Evolutionary conservation across 1,140 invertebrate genomes (phyloP).

Genomic region (Calephelis virginiensis): DNA sequence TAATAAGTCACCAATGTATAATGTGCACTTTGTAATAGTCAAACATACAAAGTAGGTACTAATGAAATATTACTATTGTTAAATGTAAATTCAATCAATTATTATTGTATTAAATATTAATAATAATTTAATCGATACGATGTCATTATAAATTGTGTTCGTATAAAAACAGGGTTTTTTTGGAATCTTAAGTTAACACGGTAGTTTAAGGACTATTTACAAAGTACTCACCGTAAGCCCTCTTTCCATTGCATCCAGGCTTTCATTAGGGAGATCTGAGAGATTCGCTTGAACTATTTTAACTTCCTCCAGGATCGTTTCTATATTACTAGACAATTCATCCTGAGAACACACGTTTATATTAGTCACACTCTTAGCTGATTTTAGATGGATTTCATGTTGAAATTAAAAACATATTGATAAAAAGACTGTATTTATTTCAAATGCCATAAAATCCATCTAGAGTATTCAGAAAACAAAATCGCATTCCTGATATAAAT

Average conservation of each 20-base stretch:
- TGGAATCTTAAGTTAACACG: too few species aligned
- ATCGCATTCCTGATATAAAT: background rate
- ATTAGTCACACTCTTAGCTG: slow-evolving; percentile 52
- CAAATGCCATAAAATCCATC: slow-evolving; percentile 13
- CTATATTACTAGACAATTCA: slow-evolving; percentile 82
- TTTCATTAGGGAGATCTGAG: slow-evolving; percentile 83
- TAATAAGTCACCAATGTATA: slow-evolving; percentile 6
- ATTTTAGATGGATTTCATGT: slow-evolving; percentile 12
- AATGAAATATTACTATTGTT: background rate
- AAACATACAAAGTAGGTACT: background rate
- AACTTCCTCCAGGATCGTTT: slow-evolving; percentile 82
- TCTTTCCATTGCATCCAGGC: slow-evolving; percentile 83
- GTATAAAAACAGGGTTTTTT: too few species aligned
- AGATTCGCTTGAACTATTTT: slow-evolving; percentile 82
- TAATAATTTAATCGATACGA: background rate
- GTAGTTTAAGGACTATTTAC: slow-evolving; percentile 36
- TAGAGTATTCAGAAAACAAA: slow-evolving; percentile 5
- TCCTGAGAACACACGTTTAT: slow-evolving; percentile 80
- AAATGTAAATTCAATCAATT: background rate
- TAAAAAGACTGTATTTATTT: background rate
- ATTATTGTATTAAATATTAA: background rate
- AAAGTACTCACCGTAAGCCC: slow-evolving; percentile 83
- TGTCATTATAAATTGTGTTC: too few species aligned
- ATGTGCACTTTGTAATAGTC: slow-evolving; percentile 5
- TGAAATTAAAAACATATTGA: background rate